Evolutionary conservation across 30 jellyfish, hydroid and myxozoan genomes (phyloP).

Genomic region (Catostylus mosaicus): DNA sequence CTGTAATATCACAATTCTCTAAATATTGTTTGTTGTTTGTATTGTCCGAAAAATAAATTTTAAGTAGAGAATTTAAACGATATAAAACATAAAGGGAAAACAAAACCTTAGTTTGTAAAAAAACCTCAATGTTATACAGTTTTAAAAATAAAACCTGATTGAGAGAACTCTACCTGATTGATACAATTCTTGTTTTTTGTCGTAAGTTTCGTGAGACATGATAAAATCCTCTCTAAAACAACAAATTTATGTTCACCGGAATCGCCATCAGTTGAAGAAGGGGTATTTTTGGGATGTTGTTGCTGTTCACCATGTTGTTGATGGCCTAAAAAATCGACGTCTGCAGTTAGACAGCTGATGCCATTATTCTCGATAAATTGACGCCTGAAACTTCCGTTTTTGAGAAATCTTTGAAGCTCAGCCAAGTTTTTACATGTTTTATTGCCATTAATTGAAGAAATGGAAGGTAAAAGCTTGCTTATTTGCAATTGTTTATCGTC

Average conservation of each 20-base stretch:
- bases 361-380: conserved; percentile 9
- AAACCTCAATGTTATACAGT: too few relatives aligned
- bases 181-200: not conserved
- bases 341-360: conserved; percentile 6
- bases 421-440: not conserved
- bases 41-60: too few relatives aligned
- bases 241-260: not conserved
- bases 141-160: too few relatives aligned
- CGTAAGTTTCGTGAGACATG: conserved; percentile 9
- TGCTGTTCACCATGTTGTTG: not conserved
- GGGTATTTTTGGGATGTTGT: too few relatives aligned
- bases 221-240: not conserved
- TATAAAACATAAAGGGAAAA: too few relatives aligned
- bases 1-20: too few relatives aligned
- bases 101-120: too few relatives aligned
- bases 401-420: not conserved
- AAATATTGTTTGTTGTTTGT: too few relatives aligned
- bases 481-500: not conserved
- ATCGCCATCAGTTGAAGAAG: conserved; percentile 18
- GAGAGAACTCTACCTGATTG: conserved; percentile 24
- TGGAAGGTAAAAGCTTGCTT: not conserved
- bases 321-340: not conserved
- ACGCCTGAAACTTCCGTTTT: not conserved
- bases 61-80: too few relatives aligned
- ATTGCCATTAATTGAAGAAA: not conserved